These are phyloP conservation scores for Notarius lentiginosus DNA, from an alignment of 2,113 vertebrate species.

Conservation along the genomic window DNA sequence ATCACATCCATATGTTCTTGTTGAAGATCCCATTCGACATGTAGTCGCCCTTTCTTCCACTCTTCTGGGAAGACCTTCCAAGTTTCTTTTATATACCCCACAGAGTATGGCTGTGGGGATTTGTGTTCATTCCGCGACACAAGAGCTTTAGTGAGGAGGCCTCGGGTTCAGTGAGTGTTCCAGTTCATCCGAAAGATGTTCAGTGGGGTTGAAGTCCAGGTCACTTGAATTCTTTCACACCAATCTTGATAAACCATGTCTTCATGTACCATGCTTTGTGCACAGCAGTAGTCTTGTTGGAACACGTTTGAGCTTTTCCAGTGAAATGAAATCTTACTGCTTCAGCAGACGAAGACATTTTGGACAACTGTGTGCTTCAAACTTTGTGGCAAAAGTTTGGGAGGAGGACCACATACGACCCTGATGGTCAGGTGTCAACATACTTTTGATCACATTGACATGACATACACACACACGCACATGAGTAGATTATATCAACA, in stretches of 20 bases:
- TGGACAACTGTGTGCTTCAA: background rate
- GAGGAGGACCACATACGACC: too few species aligned
- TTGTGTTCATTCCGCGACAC: background rate
- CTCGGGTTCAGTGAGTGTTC: background rate
- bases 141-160: background rate
- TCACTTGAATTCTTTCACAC: background rate
- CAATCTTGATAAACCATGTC: background rate
- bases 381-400: background rate
- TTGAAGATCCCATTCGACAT: background rate
- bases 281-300: background rate
- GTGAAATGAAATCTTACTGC: background rate
- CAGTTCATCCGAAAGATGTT: background rate
- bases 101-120: background rate
- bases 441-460: too few species aligned
- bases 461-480: too few species aligned
- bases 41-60: background rate
- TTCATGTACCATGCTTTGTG: background rate
- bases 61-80: background rate
- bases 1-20: background rate
- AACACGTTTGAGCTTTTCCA: background rate
- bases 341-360: background rate
- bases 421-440: background rate
- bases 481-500: background rate
- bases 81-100: too few species aligned
- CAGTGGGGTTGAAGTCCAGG: background rate